phyloP scores from a whole-genome alignment of 2,888 invertebrate genomes.

The Byasa hedistus region DNA sequence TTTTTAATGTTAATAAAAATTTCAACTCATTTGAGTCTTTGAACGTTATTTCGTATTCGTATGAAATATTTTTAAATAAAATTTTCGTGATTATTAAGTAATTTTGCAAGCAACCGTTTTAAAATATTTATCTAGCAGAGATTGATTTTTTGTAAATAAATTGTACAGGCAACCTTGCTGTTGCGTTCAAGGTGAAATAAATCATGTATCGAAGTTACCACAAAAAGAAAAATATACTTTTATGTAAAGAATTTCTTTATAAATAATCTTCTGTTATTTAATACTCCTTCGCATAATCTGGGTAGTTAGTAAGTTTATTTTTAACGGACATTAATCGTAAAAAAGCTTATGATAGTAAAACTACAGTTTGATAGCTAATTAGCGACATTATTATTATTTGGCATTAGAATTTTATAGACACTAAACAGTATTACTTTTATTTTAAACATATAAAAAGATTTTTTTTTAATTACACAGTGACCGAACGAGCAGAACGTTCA shows the following conservation, averaged over 20 bases:
- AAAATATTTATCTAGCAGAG: background rate
- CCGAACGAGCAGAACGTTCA: too few relatives aligned
- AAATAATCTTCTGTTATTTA: background rate
- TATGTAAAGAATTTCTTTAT: background rate
- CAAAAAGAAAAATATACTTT: background rate
- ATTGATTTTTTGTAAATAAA: background rate
- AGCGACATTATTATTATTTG: conserved; percentile 23
- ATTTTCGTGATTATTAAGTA: too few relatives aligned
- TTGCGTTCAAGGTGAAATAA: background rate
- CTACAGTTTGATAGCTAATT: conserved; percentile 13
- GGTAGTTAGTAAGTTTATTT: conserved; percentile 38
- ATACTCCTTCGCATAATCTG: background rate
- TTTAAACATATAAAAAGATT: background rate
- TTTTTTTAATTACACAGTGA: background rate
- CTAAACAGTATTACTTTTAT: conserved; percentile 14
- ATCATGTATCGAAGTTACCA: background rate
- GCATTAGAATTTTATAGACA: conserved; percentile 22
- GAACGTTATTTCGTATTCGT: too few relatives aligned
- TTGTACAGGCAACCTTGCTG: background rate
- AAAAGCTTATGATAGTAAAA: conserved; percentile 14
- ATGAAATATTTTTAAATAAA: too few relatives aligned
- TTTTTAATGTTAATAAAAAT: too few relatives aligned
- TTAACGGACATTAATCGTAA: conserved; percentile 27
- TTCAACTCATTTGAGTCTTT: too few relatives aligned
- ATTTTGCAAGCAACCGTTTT: background rate